A percentile compares a stretch with the other conserved stretches of the same genome.
Conservation (phyloP, 2,797 vertebrate species). For the Anniella stebbinsi region DNA sequence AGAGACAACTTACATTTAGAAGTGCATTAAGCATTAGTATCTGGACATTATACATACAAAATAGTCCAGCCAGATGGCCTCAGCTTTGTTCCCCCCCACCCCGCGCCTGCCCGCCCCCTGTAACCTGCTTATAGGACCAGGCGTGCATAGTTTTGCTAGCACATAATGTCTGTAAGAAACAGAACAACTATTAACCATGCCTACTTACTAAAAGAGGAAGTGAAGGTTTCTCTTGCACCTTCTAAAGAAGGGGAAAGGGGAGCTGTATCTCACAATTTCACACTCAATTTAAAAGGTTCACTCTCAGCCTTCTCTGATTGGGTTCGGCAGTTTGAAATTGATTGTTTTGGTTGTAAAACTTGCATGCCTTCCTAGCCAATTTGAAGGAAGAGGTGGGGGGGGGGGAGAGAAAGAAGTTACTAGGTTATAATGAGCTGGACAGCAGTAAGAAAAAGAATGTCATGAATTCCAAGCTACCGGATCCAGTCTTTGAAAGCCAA, state of each 20-base stretch:
- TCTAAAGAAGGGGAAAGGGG: conserved; percentile 63
- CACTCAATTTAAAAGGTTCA: conserved; percentile 80
- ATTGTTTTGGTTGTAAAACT: conserved; percentile 80
- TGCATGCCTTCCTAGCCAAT: conserved; percentile 73
- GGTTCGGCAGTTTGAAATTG: conserved; percentile 78
- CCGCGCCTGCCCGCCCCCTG: too few relatives aligned
- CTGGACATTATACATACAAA: conserved; percentile 73
- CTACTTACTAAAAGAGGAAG: conserved; percentile 76
- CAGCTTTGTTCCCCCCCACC: conserved; percentile 64
- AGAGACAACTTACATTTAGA: conserved; percentile 79
- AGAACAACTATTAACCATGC: conserved; percentile 60
- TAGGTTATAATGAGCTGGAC: conserved; percentile 56
- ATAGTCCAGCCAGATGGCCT: conserved; percentile 76
- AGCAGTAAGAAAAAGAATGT: conserved; percentile 45
- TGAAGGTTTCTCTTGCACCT: conserved; percentile 69
- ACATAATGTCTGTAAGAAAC: conserved; percentile 64
- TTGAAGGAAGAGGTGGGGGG: conserved; percentile 52
- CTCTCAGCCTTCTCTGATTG: conserved; percentile 75
- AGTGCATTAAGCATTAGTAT: conserved; percentile 77
- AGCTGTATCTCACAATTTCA: conserved; percentile 78
- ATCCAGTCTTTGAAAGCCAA: conserved; percentile 1
- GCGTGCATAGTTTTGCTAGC: conserved; percentile 72
- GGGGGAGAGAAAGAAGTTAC: conserved; percentile 52
- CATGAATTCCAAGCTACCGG: conserved; percentile 64
- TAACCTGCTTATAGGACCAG: conserved; percentile 70